phyloP scores from a whole-genome alignment of 2,888 invertebrate species.

The Eustalomyia histrio region DNA sequence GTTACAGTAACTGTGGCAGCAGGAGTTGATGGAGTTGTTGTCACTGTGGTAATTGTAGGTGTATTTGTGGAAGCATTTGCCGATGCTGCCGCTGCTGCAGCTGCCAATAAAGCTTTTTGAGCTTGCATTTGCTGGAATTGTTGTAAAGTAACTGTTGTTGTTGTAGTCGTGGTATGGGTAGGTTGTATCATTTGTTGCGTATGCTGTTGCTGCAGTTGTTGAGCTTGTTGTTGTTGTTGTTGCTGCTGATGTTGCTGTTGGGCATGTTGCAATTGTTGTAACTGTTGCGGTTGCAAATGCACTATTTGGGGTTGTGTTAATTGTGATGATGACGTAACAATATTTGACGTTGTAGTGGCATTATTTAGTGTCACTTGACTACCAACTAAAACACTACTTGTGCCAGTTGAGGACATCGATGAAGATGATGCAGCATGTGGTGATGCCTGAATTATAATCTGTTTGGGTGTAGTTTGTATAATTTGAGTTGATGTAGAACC shows the following conservation, averaged over 20 bases:
- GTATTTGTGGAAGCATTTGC: conserved; percentile 51
- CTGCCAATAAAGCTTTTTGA: conserved; percentile 70
- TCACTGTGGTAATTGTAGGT: conserved; percentile 67
- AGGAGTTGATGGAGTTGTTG: conserved; percentile 61
- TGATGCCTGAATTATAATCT: conserved; percentile 71
- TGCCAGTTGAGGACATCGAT: neutral
- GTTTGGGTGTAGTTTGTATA: conserved; percentile 71
- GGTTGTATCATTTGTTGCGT: conserved; percentile 55
- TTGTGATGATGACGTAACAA: conserved; percentile 60
- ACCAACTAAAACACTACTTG: conserved; percentile 29
- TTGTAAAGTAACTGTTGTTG: conserved; percentile 77
- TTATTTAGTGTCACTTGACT: conserved; percentile 51
- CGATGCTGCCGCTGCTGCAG: conserved; percentile 66
- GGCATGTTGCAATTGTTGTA: conserved; percentile 67
- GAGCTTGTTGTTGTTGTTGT: conserved; percentile 63
- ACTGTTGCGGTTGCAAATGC: conserved; percentile 66
- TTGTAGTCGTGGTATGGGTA: conserved; percentile 58
- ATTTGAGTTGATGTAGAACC: conserved; percentile 59
- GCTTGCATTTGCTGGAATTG: conserved; percentile 77
- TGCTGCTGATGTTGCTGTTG: conserved; percentile 61
- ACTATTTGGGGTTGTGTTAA: conserved; percentile 67
- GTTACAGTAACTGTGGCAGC: conserved; percentile 71
- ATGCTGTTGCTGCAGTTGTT: conserved; percentile 64
- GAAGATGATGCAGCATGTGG: conserved; percentile 50
- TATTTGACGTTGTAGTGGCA: conserved; percentile 45